Conservation (phyloP, 2,113 vertebrate genomes). For the Lycaon pictus region DNA sequence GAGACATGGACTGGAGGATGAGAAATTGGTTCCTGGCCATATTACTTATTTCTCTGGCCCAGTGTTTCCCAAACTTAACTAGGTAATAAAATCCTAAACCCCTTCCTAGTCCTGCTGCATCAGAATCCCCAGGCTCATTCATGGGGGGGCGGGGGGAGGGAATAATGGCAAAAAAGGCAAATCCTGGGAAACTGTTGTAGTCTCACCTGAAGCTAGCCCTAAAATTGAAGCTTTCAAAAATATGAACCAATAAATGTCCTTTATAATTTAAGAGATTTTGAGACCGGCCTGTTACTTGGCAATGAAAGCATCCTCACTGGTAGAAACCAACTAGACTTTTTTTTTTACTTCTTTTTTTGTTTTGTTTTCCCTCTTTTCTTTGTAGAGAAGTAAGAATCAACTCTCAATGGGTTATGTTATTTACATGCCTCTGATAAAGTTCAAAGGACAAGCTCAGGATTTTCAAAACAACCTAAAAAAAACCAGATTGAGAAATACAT, state of each 20-base stretch:
- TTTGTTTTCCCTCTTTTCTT: not conserved
- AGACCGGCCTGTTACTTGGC: not conserved
- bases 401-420: not conserved
- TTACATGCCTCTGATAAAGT: not conserved
- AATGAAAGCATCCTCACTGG: not conserved
- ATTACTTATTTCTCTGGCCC: not conserved
- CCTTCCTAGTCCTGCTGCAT: too few species aligned
- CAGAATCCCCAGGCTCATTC: too few species aligned
- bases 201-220: not conserved
- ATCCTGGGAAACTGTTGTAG: not conserved
- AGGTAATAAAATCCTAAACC: too few species aligned
- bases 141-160: too few species aligned
- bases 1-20: not conserved
- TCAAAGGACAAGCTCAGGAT: conserved; percentile 41
- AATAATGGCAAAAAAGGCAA: not conserved
- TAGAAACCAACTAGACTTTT: not conserved
- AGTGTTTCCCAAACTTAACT: not conserved
- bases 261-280: not conserved
- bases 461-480: not conserved
- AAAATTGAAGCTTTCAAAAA: not conserved
- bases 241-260: not conserved
- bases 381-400: not conserved
- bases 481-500: conserved; percentile 58
- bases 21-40: not conserved
- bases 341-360: too few species aligned